Base-by-base conservation (phyloP, 2,113 vertebrate species). In the Plecturocebus donacophilus region DNA sequence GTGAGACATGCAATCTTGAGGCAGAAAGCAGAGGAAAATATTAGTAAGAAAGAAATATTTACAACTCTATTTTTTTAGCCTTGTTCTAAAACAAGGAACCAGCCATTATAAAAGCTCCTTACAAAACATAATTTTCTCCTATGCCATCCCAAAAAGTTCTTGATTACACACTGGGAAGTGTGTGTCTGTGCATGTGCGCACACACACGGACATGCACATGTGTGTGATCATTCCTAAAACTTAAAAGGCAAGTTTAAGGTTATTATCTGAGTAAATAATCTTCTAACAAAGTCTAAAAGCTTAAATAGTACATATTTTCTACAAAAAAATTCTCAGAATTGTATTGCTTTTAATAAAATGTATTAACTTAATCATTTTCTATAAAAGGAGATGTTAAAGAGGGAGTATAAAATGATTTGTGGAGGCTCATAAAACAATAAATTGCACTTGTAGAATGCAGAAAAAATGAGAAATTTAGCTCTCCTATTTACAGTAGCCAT, bases 291-390 rank as follows among this genome's bases (percentile, higher is more conserved):
- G 71, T 93, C 40, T 81, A 87, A 98, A 97, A 95, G 35, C 14
- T 83, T 47, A 96, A 97, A 96, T 90, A 52, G 64, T 40, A 8
- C 0, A 1, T 94, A 93, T 93, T 94, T 94, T 77, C 81, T 80
- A 86, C 54, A 52, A 86, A 85, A 90, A 82, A 88, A 77, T 42
- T 91, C 71, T 91, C 83, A 38, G 52, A 98, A 98, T 95, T 94
- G 71, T 93, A 93, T 96, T 66, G 35, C 95, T 91, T 97, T 91
- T 95, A 95, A 94, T 75, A 97, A 94, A 93, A 92, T 96, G 89
- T 98, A 81, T 81, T 97, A 90, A 80, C 83, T 89, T 96, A 95
- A 97, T 94, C 20, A 35, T 87, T 96, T 98, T 94, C 81, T 97
- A 54, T 81, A 98, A 97, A 77, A 95, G 75, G 73, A 97, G 47